Percentiles rank a stretch among this genome's conserved stretches.
Conservation (phyloP, 2,113 vertebrate species). For the Pandion haliaetus region DNA sequence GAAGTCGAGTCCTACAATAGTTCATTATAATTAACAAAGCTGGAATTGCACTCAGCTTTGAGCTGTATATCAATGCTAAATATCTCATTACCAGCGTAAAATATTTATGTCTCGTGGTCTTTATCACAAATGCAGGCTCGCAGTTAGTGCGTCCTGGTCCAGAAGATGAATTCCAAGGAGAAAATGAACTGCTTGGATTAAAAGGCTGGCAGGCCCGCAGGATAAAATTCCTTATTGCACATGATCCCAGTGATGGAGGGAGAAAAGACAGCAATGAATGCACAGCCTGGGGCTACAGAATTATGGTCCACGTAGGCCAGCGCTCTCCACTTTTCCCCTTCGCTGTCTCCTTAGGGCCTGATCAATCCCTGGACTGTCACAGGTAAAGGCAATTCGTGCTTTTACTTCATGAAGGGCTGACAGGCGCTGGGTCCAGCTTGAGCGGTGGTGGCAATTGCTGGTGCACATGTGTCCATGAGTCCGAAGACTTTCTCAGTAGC, state of each 20-base stretch:
- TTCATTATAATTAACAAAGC: constrained; percentile 65
- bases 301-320: not conserved
- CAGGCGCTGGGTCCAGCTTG: not conserved
- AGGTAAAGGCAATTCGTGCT: not conserved
- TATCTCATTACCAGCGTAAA: constrained; percentile 61
- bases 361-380: not conserved
- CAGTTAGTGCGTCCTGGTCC: not conserved
- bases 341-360: not conserved
- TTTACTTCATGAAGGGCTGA: not conserved
- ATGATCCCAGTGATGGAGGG: not conserved
- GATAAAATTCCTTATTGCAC: not conserved
- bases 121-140: constrained; percentile 37
- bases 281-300: not conserved
- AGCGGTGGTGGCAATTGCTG: not conserved
- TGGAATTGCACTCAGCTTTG: constrained; percentile 46
- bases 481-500: not conserved
- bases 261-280: not conserved
- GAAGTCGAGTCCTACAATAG: constrained; percentile 34
- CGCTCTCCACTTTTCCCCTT: not conserved
- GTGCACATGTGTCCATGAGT: rapidly evolving
- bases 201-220: constrained; percentile 14
- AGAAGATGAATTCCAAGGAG: constrained; percentile 55
- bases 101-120: constrained; percentile 61
- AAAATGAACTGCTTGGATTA: constrained; percentile 25
- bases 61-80: constrained; percentile 67